Conservation (phyloP, 2,113 vertebrate species). For the Silurus meridionalis region DNA sequence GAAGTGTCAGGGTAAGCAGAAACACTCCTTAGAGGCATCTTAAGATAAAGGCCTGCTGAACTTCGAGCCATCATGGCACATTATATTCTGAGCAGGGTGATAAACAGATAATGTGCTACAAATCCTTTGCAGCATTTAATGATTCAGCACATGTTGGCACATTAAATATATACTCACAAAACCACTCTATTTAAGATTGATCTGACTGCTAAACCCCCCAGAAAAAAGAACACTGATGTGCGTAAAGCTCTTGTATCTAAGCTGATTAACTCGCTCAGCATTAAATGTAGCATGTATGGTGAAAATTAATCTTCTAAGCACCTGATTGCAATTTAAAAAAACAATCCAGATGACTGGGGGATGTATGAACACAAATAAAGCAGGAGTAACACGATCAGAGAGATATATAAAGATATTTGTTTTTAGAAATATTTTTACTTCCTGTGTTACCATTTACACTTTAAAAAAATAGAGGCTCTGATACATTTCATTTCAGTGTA, state of each 20-base stretch:
- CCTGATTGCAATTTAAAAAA: background rate
- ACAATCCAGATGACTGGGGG: background rate
- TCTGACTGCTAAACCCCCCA: background rate
- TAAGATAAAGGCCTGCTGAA: slow-evolving; percentile 37
- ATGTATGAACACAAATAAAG: background rate
- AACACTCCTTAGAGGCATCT: slow-evolving; percentile 28
- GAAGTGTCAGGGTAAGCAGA: slow-evolving; percentile 43
- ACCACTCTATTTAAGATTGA: background rate
- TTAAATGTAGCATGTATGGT: slow-evolving; percentile 5
- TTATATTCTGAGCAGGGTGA: slow-evolving; percentile 41
- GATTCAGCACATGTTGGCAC: background rate
- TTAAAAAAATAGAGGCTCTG: background rate
- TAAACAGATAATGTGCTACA: slow-evolving; percentile 13
- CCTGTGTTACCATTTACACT: background rate
- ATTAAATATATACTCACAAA: background rate
- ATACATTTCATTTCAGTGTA: background rate
- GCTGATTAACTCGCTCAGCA: slow-evolving; percentile 1
- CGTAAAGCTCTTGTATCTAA: background rate
- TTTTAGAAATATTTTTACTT: background rate
- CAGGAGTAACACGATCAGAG: background rate
- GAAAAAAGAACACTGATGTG: background rate
- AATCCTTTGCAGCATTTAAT: background rate
- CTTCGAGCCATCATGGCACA: slow-evolving; percentile 25
- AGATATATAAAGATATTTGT: background rate
- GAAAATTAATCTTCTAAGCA: background rate